phyloP scores from a whole-genome alignment of 2,888 invertebrate species.

The Girardia tigrina region DNA sequence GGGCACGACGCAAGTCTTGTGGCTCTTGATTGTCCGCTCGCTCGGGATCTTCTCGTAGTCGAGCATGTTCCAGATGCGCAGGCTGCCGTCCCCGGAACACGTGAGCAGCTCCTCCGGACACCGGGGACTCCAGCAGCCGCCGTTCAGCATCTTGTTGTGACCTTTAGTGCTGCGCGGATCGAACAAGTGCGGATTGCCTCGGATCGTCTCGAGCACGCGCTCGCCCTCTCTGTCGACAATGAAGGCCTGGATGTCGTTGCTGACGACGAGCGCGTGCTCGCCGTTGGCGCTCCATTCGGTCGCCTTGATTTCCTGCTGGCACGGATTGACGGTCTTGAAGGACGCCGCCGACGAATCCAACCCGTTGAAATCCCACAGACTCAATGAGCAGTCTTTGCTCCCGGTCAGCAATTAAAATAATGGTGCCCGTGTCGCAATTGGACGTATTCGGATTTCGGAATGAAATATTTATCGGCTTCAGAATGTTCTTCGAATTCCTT shows the following conservation, averaged over 20 bases:
- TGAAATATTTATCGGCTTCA: neutral
- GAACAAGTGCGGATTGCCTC: conserved; percentile 85
- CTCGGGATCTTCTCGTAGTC: conserved; percentile 27
- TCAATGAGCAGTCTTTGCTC: conserved; percentile 67
- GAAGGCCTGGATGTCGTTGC: conserved; percentile 69
- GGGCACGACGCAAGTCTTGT: conserved; percentile 73
- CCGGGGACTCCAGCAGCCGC: conserved; percentile 36
- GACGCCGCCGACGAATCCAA: conserved; percentile 58
- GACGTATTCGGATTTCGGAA: neutral
- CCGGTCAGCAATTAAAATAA: neutral
- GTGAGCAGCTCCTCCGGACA: conserved; percentile 67
- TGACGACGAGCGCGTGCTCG: conserved; percentile 76
- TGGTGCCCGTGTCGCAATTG: neutral
- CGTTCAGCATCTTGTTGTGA: conserved; percentile 36
- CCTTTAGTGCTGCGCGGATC: conserved; percentile 75
- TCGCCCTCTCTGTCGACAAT: conserved; percentile 84
- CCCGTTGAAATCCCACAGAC: conserved; percentile 73
- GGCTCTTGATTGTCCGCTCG: conserved; percentile 54
- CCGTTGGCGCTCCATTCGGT: conserved; percentile 73
- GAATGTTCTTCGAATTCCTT: neutral
- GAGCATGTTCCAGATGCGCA: neutral
- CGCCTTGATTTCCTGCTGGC: conserved; percentile 80
- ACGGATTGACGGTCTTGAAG: conserved; percentile 79
- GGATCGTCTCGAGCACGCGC: conserved; percentile 76
- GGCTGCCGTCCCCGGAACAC: conserved; percentile 55